phyloP scores from a whole-genome alignment of 2,888 invertebrate genomes.

The Cerastoderma edule region DNA sequence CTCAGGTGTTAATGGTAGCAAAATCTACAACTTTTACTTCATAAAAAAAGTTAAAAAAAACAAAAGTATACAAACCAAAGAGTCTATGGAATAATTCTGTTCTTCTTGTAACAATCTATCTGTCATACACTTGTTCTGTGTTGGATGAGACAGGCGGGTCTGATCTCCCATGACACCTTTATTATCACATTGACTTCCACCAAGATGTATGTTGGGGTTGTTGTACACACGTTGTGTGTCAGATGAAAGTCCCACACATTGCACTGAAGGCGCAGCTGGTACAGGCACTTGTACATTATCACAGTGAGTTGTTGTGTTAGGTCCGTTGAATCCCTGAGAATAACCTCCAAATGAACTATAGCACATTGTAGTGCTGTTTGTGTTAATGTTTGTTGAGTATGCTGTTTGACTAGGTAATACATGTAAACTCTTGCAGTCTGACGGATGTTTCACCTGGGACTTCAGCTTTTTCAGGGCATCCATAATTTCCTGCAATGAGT shows the following conservation, averaged over 20 bases:
- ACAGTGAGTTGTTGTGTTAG: neutral
- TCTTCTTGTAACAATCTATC: slow-evolving; percentile 40
- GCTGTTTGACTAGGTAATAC: neutral
- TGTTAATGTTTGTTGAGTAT: no score
- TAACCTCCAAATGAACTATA: no score
- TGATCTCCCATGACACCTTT: neutral
- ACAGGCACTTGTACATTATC: neutral
- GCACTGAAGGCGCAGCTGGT: neutral
- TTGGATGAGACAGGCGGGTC: neutral
- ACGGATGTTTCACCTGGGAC: neutral
- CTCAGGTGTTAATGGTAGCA: no score
- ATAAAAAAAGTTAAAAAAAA: no score
- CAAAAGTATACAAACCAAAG: no score
- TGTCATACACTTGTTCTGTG: slow-evolving; percentile 23
- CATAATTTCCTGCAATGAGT: slow-evolving; percentile 10
- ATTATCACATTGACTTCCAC: slow-evolving; percentile 10
- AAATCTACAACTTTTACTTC: no score
- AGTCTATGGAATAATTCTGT: slow-evolving; percentile 27
- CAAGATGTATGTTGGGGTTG: neutral
- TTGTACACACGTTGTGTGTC: no score
- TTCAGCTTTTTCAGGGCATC: neutral
- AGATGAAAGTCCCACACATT: slow-evolving; percentile 5
- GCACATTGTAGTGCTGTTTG: no score
- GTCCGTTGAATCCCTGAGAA: no score
- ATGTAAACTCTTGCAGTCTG: neutral